These are phyloP conservation scores for Aurelia coerulea DNA, from an alignment of 30 jellyfish, hydroid and myxozoan genomes.

Conservation along the genomic window DNA sequence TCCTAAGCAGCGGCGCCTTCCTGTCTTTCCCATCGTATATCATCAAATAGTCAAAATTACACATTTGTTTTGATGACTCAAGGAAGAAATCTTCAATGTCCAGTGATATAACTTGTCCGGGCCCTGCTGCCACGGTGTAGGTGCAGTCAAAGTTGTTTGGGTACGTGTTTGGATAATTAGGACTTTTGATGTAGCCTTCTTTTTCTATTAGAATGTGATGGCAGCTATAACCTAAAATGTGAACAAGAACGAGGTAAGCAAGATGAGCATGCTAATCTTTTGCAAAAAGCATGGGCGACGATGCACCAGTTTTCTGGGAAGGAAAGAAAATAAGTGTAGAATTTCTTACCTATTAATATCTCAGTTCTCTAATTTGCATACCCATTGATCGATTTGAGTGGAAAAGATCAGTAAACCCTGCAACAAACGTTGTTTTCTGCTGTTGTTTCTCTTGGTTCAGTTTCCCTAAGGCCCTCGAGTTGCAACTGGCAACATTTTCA, in stretches of 20 bases:
- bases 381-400: too few relatives aligned
- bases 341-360: too few relatives aligned
- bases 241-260: neutral
- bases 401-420: too few relatives aligned
- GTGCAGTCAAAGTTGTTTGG: conserved; percentile 1
- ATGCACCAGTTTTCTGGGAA: too few relatives aligned
- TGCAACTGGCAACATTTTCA: too few relatives aligned
- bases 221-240: neutral
- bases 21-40: neutral
- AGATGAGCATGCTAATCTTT: too few relatives aligned
- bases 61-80: neutral
- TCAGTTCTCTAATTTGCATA: too few relatives aligned
- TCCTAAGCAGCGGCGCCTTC: neutral
- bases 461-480: too few relatives aligned
- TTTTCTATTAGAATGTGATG: neutral
- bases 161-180: neutral
- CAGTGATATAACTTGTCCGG: neutral
- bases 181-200: neutral
- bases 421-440: too few relatives aligned
- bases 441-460: too few relatives aligned
- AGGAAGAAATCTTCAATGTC: neutral
- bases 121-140: neutral
- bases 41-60: neutral
- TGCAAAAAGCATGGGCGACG: too few relatives aligned
- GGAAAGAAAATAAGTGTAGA: too few relatives aligned